Evolutionary conservation across 2,113 vertebrate genomes (phyloP).

Genomic region (Morone chrysops): DNA sequence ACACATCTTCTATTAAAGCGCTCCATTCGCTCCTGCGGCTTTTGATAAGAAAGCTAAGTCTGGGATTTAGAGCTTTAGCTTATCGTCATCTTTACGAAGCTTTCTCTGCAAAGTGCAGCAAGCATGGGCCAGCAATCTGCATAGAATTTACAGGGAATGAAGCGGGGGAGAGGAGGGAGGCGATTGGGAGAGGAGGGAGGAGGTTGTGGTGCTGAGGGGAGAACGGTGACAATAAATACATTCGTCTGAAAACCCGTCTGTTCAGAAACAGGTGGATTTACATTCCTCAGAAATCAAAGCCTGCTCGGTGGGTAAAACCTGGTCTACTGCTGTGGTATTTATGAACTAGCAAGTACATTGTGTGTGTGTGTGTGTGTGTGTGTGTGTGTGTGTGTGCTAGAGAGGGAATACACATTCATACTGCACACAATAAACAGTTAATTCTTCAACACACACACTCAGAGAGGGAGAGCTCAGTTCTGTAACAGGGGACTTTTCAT

Average conservation of each 20-base stretch:
- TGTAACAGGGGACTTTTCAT: constrained; percentile 80
- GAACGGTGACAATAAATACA: constrained; percentile 66
- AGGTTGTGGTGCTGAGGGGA: constrained; percentile 22
- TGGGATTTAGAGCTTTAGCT: constrained; percentile 86
- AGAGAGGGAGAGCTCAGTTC: constrained; percentile 54
- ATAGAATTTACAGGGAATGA: constrained; percentile 65
- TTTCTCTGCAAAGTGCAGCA: constrained; percentile 81
- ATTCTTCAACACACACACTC: constrained; percentile 69
- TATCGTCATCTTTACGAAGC: constrained; percentile 84
- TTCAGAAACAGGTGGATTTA: constrained; percentile 83
- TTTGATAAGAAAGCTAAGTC: constrained; percentile 86
- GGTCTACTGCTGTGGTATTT: constrained; percentile 69
- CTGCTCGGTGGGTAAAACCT: constrained; percentile 58
- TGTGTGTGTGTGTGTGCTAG: constrained; percentile 33
- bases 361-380: constrained; percentile 40
- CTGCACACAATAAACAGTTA: constrained; percentile 68
- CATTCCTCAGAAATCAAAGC: constrained; percentile 76
- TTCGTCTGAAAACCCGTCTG: constrained; percentile 66
- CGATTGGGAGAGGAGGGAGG: constrained; percentile 27
- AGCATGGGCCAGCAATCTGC: constrained; percentile 81
- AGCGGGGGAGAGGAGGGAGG: constrained; percentile 7
- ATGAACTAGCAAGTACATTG: constrained; percentile 49
- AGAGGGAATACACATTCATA: constrained; percentile 50
- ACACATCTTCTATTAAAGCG: constrained; percentile 79
- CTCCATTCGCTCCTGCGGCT: constrained; percentile 81